These are phyloP conservation scores for Oscheius sp. DNA, from an alignment of 2,888 invertebrate species.

Conservation along the genomic window DNA sequence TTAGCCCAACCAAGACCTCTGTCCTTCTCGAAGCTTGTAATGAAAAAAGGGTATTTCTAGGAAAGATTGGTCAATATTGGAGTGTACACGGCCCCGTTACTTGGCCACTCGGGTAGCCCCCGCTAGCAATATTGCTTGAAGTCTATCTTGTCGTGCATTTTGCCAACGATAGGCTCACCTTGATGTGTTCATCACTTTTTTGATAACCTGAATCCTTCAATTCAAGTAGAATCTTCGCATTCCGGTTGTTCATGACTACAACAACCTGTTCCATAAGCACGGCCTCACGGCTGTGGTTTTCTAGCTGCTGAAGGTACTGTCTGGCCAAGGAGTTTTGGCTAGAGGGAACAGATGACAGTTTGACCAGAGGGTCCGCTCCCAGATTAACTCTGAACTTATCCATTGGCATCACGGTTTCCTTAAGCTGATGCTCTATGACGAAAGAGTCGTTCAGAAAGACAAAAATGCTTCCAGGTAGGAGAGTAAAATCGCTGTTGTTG, in stretches of 20 bases:
- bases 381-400: constrained; percentile 3
- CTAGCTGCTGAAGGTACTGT: not conserved
- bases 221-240: not conserved
- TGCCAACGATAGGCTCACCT: not conserved
- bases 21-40: too few species aligned
- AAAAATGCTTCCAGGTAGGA: not conserved
- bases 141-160: not conserved
- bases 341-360: not conserved
- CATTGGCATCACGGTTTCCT: not conserved
- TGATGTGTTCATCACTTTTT: not conserved
- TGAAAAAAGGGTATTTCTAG: too few species aligned
- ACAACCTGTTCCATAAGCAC: not conserved
- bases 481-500: not conserved
- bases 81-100: too few species aligned
- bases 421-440: not conserved
- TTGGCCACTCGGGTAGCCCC: too few species aligned
- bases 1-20: too few species aligned
- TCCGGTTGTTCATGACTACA: not conserved
- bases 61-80: too few species aligned
- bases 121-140: not conserved
- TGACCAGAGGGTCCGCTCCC: not conserved
- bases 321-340: not conserved
- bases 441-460: not conserved
- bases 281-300: not conserved
- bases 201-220: not conserved